Evolutionary conservation across 2,888 invertebrate genomes (phyloP), one percentile per base, ranked within the genome.

Genomic region (Polydrusus tereticollis): DNA sequence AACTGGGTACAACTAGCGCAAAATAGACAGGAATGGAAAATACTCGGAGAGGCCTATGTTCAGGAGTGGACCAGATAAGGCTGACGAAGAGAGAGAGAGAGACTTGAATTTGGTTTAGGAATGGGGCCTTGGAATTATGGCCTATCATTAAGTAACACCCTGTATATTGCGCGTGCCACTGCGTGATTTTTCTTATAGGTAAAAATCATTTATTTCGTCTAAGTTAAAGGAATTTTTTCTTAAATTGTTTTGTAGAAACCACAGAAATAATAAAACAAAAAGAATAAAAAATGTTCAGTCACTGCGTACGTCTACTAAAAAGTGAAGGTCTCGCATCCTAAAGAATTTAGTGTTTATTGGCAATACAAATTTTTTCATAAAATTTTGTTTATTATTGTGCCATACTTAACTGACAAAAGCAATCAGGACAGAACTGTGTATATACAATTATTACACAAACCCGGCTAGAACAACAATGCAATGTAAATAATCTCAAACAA

Each of bases 401-500:
- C 20, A 47, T 21, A 23, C 20, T 5, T n/a, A 55, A 55, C 5
- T 10, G 16, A 18, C 29, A 29, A 41, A 62, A 62, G 33, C 12
- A 23, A 62, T 62, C 47, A 47, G 62, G n/a, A 62, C 62, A 62
- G 62, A 62, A 62, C 62, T 10, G 14, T 14, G 29, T 5, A 26
- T 36, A 8, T 62, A 41, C 16, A 41, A 45, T 16, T 29, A 62
- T 62, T 62, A 62, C 47, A 62, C 47, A 62, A 62, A 62, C 26
- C 14, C 62, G 10, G 26, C 23, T 62, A 23, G 47, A 47, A 62
- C 47, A 62, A 62, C 62, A 62, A 62, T 62, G 62, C 45, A 21
- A 62, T 62, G 18, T 62, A 47, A 45, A 47, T 62, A 43, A 29
- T 62, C 45, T 29, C 8, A 62, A 33, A 62, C 26, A 45, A 43